A percentile compares a stretch with the other conserved stretches of the same genome.
phyloP scores from a whole-genome alignment of 2,797 vertebrate genomes.

The Apogon talboti region DNA sequence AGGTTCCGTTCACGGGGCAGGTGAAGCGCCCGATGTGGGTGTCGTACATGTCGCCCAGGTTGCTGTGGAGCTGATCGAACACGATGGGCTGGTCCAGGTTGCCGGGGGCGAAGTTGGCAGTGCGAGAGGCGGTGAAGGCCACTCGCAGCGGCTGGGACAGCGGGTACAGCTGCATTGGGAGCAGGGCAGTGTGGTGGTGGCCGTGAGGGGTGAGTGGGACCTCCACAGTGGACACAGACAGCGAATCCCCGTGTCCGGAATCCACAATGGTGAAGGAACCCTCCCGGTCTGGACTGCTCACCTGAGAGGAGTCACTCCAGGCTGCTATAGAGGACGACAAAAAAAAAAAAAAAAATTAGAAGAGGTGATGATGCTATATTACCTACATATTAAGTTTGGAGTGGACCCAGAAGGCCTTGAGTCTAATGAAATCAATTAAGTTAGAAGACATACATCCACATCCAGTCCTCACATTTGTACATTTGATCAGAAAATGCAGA shows the following conservation, averaged over 20 bases:
- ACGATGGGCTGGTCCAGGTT: slow-evolving; percentile 96
- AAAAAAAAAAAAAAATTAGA: slow-evolving; percentile 19
- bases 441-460: too few species aligned
- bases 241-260: slow-evolving; percentile 91
- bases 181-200: slow-evolving; percentile 77
- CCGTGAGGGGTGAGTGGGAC: slow-evolving; percentile 86
- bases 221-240: slow-evolving; percentile 88
- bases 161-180: slow-evolving; percentile 92
- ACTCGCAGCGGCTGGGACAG: slow-evolving; percentile 92
- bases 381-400: too few species aligned
- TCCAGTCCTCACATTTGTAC: too few species aligned
- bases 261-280: slow-evolving; percentile 87
- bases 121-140: slow-evolving; percentile 94
- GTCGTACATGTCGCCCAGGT: slow-evolving; percentile 94
- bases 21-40: slow-evolving; percentile 92
- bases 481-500: too few species aligned
- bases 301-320: slow-evolving; percentile 95
- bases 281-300: slow-evolving; percentile 93
- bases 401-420: too few species aligned
- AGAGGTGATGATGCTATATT: too few species aligned
- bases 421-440: too few species aligned
- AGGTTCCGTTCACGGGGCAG: slow-evolving; percentile 92
- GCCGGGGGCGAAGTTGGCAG: slow-evolving; percentile 95
- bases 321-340: slow-evolving; percentile 72
- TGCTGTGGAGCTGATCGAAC: slow-evolving; percentile 94